These are phyloP conservation scores for Beaufortia kweichowensis DNA, from an alignment of 2,113 vertebrate genomes.

Conservation along the genomic window DNA sequence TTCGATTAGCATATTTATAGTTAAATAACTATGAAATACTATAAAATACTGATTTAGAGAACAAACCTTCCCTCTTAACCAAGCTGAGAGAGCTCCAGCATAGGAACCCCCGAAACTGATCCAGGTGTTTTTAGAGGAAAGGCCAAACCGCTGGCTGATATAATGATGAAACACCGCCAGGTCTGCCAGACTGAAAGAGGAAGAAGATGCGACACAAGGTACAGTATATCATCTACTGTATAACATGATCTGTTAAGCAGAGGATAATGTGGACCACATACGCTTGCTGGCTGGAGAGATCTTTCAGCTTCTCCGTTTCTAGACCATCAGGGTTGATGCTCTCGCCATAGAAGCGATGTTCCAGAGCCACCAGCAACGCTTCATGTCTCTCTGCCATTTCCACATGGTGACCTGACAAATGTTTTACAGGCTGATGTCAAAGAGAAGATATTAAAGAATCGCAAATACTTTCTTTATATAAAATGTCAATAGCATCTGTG, in stretches of 20 bases:
- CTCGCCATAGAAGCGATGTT: constrained; percentile 86
- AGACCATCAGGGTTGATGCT: constrained; percentile 78
- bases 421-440: neutral
- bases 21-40: no score
- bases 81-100: constrained; percentile 81
- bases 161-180: constrained; percentile 71
- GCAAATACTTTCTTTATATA: no score
- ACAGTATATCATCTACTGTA: neutral
- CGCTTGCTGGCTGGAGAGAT: constrained; percentile 83
- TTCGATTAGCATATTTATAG: no score
- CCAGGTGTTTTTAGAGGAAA: constrained; percentile 78
- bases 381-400: constrained; percentile 73
- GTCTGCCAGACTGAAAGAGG: constrained; percentile 73
- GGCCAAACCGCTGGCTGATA: constrained; percentile 70
- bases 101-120: constrained; percentile 88
- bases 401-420: constrained; percentile 77
- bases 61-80: constrained; percentile 82
- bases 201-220: neutral
- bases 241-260: neutral
- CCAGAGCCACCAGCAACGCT: constrained; percentile 79
- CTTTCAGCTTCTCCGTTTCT: constrained; percentile 65
- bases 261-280: constrained; percentile 60
- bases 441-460: no score
- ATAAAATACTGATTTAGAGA: neutral
- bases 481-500: no score